Conservation (phyloP, 1,140 invertebrate species). For the Zaprionus kolodkinae region DNA sequence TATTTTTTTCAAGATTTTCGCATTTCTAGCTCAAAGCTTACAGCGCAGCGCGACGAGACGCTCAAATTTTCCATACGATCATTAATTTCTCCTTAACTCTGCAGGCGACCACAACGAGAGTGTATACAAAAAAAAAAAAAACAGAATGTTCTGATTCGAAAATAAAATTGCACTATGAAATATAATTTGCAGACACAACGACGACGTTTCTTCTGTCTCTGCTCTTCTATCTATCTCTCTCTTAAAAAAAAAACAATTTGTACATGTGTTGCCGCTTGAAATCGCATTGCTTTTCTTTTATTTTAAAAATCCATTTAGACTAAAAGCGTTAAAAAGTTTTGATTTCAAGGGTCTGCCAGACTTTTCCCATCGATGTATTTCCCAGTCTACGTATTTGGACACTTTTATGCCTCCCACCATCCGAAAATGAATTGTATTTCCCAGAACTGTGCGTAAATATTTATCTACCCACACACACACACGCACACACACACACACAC, state of each 20-base stretch:
- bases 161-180: conserved; percentile 69
- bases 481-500: conserved; percentile 20
- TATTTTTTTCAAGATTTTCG: conserved; percentile 5
- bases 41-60: conserved; percentile 37
- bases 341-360: conserved; percentile 41
- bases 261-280: conserved; percentile 50
- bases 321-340: conserved; percentile 41
- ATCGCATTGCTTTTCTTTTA: conserved; percentile 55
- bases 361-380: not conserved
- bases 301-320: conserved; percentile 65
- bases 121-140: conserved; percentile 1
- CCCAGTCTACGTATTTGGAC: conserved; percentile 28
- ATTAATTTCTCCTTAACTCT: conserved; percentile 61
- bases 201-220: conserved; percentile 57
- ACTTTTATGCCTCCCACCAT: conserved; percentile 44
- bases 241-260: conserved; percentile 4
- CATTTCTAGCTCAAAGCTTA: conserved; percentile 47
- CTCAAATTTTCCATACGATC: conserved; percentile 71
- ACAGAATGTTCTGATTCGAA: conserved; percentile 8
- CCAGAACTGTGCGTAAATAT: conserved; percentile 69
- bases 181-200: conserved; percentile 70
- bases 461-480: conserved; percentile 49
- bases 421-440: conserved; percentile 62
- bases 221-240: not conserved
- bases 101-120: conserved; percentile 21